A percentile compares a stretch with the other conserved stretches of the same genome.
phyloP scores from a whole-genome alignment of 2,888 invertebrate genomes.

The Caenorhabditis parvicauda region DNA sequence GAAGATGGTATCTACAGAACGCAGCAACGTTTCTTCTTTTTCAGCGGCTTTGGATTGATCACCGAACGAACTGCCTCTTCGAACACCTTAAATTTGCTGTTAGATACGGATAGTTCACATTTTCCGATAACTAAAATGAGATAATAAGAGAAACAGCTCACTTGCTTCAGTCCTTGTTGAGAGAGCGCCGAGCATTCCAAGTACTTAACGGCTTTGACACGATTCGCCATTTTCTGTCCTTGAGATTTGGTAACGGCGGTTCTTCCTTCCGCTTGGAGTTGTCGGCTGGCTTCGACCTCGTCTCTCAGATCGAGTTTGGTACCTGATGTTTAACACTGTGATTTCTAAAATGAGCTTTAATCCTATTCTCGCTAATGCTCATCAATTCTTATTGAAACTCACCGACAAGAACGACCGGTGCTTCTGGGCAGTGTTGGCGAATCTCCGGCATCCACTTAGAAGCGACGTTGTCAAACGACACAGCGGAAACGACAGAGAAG shows the following conservation, averaged over 20 bases:
- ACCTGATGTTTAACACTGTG: slow-evolving; percentile 68
- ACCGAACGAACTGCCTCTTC: slow-evolving; percentile 97
- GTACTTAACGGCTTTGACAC: slow-evolving; percentile 96
- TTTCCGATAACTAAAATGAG: too few relatives aligned
- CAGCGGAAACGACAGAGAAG: slow-evolving; percentile 97
- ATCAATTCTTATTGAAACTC: slow-evolving; percentile 62
- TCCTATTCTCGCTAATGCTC: neutral
- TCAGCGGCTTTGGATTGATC: slow-evolving; percentile 90
- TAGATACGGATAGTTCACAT: too few relatives aligned
- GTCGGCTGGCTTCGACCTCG: slow-evolving; percentile 72
- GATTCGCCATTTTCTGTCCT: slow-evolving; percentile 85
- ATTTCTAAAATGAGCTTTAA: neutral
- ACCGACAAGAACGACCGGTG: slow-evolving; percentile 97
- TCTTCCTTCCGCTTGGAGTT: slow-evolving; percentile 64
- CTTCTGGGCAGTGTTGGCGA: slow-evolving; percentile 98
- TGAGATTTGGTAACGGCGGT: slow-evolving; percentile 94
- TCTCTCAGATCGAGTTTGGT: slow-evolving; percentile 98
- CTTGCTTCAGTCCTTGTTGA: slow-evolving; percentile 91
- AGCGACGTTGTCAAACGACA: slow-evolving; percentile 97
- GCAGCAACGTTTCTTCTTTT: slow-evolving; percentile 67
- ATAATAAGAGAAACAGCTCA: slow-evolving; percentile 47
- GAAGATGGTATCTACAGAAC: slow-evolving; percentile 44
- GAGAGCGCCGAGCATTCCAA: slow-evolving; percentile 99
- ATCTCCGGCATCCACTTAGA: slow-evolving; percentile 99
- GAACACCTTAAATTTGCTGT: slow-evolving; percentile 83